Percentiles rank a stretch among this genome's conserved stretches.
These are phyloP conservation scores for Aethes cnicana DNA, from an alignment of 2,888 invertebrate genomes.

Conservation along the genomic window DNA sequence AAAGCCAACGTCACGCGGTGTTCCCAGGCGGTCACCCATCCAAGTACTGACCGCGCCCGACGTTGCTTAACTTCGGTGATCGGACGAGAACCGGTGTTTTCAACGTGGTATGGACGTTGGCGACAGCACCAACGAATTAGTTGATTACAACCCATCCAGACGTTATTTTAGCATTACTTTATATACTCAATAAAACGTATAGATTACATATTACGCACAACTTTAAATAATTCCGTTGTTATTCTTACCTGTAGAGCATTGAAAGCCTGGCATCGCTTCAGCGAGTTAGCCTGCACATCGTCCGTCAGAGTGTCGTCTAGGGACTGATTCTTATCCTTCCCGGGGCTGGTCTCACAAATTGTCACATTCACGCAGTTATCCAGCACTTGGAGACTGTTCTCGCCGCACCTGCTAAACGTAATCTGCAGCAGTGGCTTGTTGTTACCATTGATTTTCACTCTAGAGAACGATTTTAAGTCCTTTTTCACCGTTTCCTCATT, in stretches of 20 bases:
- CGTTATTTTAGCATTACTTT: no score
- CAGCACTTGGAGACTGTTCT: slow-evolving; percentile 69
- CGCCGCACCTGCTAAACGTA: slow-evolving; percentile 64
- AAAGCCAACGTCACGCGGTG: slow-evolving; percentile 51
- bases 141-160: no score
- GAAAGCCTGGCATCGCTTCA: slow-evolving; percentile 78
- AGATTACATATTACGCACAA: no score
- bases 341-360: slow-evolving; percentile 52
- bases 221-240: no score
- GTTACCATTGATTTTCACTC: slow-evolving; percentile 72
- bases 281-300: slow-evolving; percentile 57
- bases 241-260: slow-evolving; percentile 71
- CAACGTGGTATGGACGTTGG: slow-evolving; percentile 66
- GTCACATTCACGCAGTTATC: slow-evolving; percentile 74
- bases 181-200: no score
- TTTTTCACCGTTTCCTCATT: slow-evolving; percentile 43
- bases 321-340: slow-evolving; percentile 55
- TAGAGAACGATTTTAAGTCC: slow-evolving; percentile 63
- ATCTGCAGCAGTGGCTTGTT: slow-evolving; percentile 73
- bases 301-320: slow-evolving; percentile 59
- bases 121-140: slow-evolving; percentile 32
- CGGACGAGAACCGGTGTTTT: slow-evolving; percentile 75
- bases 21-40: slow-evolving; percentile 60
- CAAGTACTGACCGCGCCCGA: slow-evolving; percentile 71
- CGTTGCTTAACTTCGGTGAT: slow-evolving; percentile 75